phyloP scores from a whole-genome alignment of 2,113 vertebrate species.

The Synchiropus splendidus region DNA sequence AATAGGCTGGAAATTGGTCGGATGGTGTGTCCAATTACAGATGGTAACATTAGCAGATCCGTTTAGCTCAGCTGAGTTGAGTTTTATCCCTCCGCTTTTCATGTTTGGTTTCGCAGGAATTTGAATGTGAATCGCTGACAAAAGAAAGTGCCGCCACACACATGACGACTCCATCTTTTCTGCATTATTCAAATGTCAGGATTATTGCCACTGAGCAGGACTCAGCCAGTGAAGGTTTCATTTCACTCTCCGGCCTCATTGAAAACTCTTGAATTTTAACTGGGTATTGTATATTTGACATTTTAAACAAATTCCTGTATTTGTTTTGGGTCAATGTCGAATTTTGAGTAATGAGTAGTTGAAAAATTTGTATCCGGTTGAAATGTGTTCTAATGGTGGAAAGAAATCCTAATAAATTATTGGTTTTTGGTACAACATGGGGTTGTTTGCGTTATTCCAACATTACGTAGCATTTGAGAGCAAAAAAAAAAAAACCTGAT shows the following conservation, averaged over 20 bases:
- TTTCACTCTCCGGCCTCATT: not conserved
- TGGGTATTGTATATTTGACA: constrained; percentile 74
- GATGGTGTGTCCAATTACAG: no score
- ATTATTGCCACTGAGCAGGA: constrained; percentile 55
- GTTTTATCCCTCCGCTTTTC: no score
- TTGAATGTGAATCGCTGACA: no score
- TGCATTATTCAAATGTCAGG: not conserved
- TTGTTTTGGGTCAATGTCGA: constrained; percentile 81
- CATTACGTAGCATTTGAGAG: no score
- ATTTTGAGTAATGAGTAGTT: constrained; percentile 79
- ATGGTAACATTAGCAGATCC: no score
- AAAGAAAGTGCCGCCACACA: no score
- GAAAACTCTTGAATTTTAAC: constrained; percentile 55
- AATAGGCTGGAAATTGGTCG: no score
- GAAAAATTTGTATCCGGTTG: constrained; percentile 80
- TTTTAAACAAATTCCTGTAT: constrained; percentile 73
- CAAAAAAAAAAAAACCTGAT: no score
- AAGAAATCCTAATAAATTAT: constrained; percentile 87
- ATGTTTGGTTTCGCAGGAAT: no score
- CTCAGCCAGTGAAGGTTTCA: constrained; percentile 31
- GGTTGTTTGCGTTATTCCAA: constrained; percentile 10
- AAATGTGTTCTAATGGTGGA: constrained; percentile 85
- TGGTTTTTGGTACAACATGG: constrained; percentile 61
- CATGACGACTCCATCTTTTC: not conserved
- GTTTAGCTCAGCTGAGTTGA: no score